Percentiles rank a stretch among this genome's conserved stretches.
phyloP scores from a whole-genome alignment of 1,140 invertebrate genomes.

The Drosophila asahinai region DNA sequence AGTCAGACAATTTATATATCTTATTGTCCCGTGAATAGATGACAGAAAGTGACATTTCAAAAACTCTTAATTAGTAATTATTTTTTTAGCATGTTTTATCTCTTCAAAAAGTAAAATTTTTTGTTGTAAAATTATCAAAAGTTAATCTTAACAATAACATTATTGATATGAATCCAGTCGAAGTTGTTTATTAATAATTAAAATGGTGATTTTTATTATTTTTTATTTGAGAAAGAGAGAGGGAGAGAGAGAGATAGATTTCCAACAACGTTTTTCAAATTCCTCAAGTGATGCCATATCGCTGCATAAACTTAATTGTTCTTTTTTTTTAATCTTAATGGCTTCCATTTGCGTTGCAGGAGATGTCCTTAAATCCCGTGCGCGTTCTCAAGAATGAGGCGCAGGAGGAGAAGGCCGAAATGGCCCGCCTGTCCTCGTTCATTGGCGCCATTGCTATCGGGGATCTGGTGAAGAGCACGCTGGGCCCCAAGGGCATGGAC shows the following conservation, averaged over 20 bases:
- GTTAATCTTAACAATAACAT: too few species aligned
- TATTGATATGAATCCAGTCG: too few species aligned
- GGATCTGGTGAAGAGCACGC: conserved; percentile 98
- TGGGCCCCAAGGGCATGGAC: conserved; percentile 99
- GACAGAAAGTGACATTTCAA: not conserved
- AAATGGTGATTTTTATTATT: too few species aligned
- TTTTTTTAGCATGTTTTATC: too few species aligned
- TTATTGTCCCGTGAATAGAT: conserved; percentile 1
- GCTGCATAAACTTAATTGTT: too few species aligned
- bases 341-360: conserved; percentile 41
- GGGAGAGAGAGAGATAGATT: too few species aligned
- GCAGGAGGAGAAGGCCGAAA: conserved; percentile 98
- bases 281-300: not conserved
- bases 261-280: not conserved
- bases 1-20: not conserved
- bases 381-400: conserved; percentile 97
- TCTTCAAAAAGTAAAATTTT: not conserved
- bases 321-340: not conserved
- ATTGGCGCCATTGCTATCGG: conserved; percentile 99
- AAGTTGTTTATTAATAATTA: too few species aligned
- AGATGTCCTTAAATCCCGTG: conserved; percentile 96
- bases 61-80: not conserved
- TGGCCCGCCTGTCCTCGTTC: conserved; percentile 97
- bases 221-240: too few species aligned
- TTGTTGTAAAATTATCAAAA: too few species aligned